A percentile compares a stretch with the other conserved stretches of the same genome.
Evolutionary conservation across 1,140 invertebrate genomes (phyloP).

Genomic region (Tachypleus tridentatus): DNA sequence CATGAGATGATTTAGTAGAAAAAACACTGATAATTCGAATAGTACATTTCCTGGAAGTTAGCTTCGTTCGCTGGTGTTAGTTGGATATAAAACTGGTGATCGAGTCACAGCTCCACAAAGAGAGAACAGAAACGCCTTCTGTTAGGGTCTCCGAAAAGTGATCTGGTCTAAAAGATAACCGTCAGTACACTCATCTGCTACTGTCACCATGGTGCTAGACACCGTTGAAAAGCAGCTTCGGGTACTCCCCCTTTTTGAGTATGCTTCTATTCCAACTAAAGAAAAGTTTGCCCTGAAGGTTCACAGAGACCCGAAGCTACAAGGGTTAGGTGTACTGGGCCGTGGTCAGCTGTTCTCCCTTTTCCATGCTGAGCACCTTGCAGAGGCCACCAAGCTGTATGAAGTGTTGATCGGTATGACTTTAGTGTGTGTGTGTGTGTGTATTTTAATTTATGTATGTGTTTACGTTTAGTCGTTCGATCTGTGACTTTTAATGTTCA

Average conservation of each 20-base stretch:
- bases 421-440: no score
- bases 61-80: no score
- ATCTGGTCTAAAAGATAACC: no score
- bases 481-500: background rate
- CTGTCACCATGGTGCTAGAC: slow-evolving; percentile 7
- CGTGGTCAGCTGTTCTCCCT: slow-evolving; percentile 15
- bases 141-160: no score
- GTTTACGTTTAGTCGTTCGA: background rate
- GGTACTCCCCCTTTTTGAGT: slow-evolving; percentile 15
- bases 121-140: no score
- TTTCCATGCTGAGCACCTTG: slow-evolving; percentile 14
- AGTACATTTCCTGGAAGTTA: no score
- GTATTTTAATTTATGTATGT: slow-evolving; percentile 2
- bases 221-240: slow-evolving; percentile 15
- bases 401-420: slow-evolving; percentile 11
- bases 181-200: no score
- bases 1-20: no score
- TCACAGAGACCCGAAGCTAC: slow-evolving; percentile 8
- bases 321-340: slow-evolving; percentile 12
- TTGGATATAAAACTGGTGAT: no score
- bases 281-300: slow-evolving; percentile 13
- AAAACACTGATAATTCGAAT: no score
- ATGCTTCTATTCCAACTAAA: slow-evolving; percentile 9
- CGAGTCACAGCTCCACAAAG: no score
- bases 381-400: slow-evolving; percentile 12